A percentile compares a stretch with the other conserved stretches of the same genome.
phyloP scores from a whole-genome alignment of 1,140 invertebrate species.

The Ectropis grisescens region DNA sequence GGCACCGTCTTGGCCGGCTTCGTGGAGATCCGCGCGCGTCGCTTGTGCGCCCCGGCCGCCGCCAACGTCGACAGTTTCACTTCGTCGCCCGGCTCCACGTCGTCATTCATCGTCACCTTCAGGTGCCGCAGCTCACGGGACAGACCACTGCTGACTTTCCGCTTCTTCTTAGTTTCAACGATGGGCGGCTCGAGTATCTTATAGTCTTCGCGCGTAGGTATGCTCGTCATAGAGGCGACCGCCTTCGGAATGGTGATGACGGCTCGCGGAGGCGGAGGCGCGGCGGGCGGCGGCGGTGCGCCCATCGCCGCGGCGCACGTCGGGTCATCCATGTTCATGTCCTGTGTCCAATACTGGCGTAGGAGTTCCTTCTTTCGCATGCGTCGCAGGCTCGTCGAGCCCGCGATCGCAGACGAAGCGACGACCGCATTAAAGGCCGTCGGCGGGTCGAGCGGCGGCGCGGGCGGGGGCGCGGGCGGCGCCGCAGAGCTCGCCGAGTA shows the following conservation, averaged over 20 bases:
- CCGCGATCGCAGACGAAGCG: conserved; percentile 54
- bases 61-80: conserved; percentile 43
- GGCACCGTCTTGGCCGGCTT: conserved; percentile 44
- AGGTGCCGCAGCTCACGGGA: conserved; percentile 72
- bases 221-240: conserved; percentile 86
- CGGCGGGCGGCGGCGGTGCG: conserved; percentile 71
- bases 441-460: conserved; percentile 63
- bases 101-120: conserved; percentile 60
- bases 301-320: conserved; percentile 57
- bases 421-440: conserved; percentile 38
- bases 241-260: conserved; percentile 89
- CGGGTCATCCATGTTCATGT: conserved; percentile 86
- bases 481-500: conserved; percentile 72
- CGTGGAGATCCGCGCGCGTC: conserved; percentile 63
- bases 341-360: conserved; percentile 85
- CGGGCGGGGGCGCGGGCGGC: conserved; percentile 70
- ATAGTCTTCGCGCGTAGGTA: conserved; percentile 87
- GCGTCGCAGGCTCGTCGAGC: conserved; percentile 81
- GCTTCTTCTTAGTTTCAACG: conserved; percentile 79
- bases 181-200: conserved; percentile 76
- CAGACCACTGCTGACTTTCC: conserved; percentile 70
- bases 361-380: conserved; percentile 93
- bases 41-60: conserved; percentile 53
- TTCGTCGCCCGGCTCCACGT: conserved; percentile 44
- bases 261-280: conserved; percentile 75